A percentile compares a stretch with the other conserved stretches of the same genome.
Conservation (phyloP, 2,888 invertebrate genomes). For the Drosophila demipolita region DNA sequence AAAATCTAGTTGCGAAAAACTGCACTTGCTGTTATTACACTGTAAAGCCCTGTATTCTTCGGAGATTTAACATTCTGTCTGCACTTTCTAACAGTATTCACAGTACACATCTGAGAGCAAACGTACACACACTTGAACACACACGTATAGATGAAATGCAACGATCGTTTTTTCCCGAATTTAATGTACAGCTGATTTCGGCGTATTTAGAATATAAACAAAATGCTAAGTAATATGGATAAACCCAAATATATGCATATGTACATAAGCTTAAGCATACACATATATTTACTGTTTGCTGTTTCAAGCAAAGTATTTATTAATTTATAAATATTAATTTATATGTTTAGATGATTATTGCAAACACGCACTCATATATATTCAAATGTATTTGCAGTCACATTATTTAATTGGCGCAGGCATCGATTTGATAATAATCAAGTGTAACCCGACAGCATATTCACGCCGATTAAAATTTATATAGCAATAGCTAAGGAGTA, state of each 20-base stretch:
- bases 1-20: not conserved
- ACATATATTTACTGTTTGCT: conserved; percentile 10
- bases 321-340: conserved; percentile 4
- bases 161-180: conserved; percentile 22
- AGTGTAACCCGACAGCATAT: conserved; percentile 19
- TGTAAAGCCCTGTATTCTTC: conserved; percentile 22
- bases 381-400: not conserved
- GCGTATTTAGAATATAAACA: conserved; percentile 5
- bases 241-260: not conserved
- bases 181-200: conserved; percentile 41
- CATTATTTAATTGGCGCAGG: conserved; percentile 21
- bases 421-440: conserved; percentile 33
- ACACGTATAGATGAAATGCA: not conserved
- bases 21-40: conserved; percentile 14
- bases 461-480: conserved; percentile 28
- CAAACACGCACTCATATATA: not conserved
- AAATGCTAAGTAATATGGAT: conserved; percentile 56
- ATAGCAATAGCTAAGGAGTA: conserved; percentile 34
- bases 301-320: conserved; percentile 6
- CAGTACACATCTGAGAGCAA: not conserved
- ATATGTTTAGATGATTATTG: conserved; percentile 6
- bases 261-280: conserved; percentile 1
- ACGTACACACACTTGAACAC: not conserved
- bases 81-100: conserved; percentile 14
- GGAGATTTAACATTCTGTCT: conserved; percentile 1